Evolutionary conservation across 2,113 vertebrate genomes (phyloP), one percentile per base, ranked within the genome.

Genomic region (Ophthalmolycus amberensis): DNA sequence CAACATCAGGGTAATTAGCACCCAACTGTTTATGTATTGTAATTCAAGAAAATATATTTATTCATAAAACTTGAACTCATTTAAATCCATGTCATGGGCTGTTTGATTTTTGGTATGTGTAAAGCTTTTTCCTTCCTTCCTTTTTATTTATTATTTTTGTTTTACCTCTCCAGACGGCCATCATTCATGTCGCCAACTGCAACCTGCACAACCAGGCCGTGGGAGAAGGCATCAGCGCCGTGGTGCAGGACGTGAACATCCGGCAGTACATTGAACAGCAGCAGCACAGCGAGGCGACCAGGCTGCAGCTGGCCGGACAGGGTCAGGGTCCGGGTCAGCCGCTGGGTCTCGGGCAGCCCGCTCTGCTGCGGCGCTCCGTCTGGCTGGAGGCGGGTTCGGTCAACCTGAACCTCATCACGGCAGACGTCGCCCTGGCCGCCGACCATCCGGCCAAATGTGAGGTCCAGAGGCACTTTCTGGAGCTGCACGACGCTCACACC

Each of bases 191-290:
- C 84, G 97, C 97, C 27, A 98, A 97, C 92, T 99, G 98, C 91
- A 99, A 99, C 92, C 95, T 99, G 67, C 98, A 99, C 91, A 99
- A 98, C 90, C 97, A 98, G 86, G 96, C 97, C 0, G 98, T 99
- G 8, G 97, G 98, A 5, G 98, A 99, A 90, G 98, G 98, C 54
- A 89, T 99, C 85, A 99, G 98, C 18, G 97, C 97, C 0, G 96
- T 97, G 75, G 93, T 99, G 80, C 98, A 98, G 83, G 97, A 99
- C 82, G 89, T 98, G 5, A 97, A 97, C 72, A 94, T 99, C 75
- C 92, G 95, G 25, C 98, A 99, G 12, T 99, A 96, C 27, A 96
- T 99, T 0, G 98, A 99, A 73, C 93, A 96, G 77, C 93, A 93
- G 84, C 93, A 88, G 58, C 88, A 89, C 71, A 76, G 60, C 15